Percentiles rank a stretch among this genome's conserved stretches.
Conservation (phyloP, 2,888 invertebrate species). For the Camptogramma bilineatum region DNA sequence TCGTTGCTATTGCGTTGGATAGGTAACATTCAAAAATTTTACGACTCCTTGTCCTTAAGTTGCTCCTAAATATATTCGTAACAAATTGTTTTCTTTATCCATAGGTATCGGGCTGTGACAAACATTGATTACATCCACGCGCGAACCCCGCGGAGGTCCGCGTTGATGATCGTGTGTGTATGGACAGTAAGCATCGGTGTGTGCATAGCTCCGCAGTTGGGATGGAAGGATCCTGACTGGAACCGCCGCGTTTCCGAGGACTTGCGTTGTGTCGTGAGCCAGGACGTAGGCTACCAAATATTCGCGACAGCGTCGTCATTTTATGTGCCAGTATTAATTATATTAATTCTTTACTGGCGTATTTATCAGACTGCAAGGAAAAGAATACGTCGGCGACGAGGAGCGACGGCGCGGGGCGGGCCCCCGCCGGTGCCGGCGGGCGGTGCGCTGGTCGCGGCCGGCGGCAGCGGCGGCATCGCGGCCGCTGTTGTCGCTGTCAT, state of each 20-base stretch:
- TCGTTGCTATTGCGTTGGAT: constrained; percentile 93
- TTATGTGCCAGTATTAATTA: constrained; percentile 94
- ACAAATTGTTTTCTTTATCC: constrained; percentile 38
- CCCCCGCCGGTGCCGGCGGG: constrained; percentile 83
- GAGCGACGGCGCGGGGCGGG: constrained; percentile 83
- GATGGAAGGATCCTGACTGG: constrained; percentile 90
- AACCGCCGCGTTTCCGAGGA: constrained; percentile 85
- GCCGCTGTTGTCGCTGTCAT: constrained; percentile 90
- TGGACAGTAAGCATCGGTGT: constrained; percentile 94
- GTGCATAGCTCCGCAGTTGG: constrained; percentile 94
- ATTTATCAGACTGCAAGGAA: constrained; percentile 95
- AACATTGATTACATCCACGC: constrained; percentile 95
- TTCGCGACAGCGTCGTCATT: constrained; percentile 96
- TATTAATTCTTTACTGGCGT: constrained; percentile 95
- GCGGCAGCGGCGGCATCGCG: constrained; percentile 89
- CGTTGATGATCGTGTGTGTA: constrained; percentile 92
- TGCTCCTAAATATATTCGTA: not conserved
- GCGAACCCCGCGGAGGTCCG: constrained; percentile 90
- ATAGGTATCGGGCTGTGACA: constrained; percentile 95
- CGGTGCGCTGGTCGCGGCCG: constrained; percentile 88
- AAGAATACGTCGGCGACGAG: constrained; percentile 90
- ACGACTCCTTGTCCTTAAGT: not conserved
- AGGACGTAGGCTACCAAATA: constrained; percentile 93
- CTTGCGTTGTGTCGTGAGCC: constrained; percentile 92
- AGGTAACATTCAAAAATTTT: constrained; percentile 82